phyloP scores from a whole-genome alignment of 2,888 invertebrate genomes.

The Capitulum mitella region DNA sequence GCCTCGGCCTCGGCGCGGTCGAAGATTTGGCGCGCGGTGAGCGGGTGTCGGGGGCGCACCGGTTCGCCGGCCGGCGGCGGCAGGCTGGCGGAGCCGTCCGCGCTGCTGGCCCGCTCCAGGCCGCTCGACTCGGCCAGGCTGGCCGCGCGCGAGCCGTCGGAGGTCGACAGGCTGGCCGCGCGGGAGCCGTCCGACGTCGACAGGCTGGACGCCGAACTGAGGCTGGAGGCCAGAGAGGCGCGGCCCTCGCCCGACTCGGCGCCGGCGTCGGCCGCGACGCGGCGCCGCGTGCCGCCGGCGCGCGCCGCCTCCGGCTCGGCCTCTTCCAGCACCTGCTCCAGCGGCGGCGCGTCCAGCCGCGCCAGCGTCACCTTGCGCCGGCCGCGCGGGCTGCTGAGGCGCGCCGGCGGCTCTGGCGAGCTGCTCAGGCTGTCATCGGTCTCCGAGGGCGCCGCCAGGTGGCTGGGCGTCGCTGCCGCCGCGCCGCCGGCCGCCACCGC shows the following conservation, averaged over 20 bases:
- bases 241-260: background rate
- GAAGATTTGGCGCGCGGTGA: background rate
- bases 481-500: too few species aligned
- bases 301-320: background rate
- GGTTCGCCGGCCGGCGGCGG: too few species aligned
- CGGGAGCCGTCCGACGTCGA: conserved; percentile 1
- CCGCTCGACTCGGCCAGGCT: background rate
- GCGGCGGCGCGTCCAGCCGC: background rate
- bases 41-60: background rate
- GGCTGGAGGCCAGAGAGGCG: conserved; percentile 1
- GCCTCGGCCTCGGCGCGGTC: conserved; percentile 4
- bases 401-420: conserved; percentile 23
- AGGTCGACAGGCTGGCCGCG: too few species aligned
- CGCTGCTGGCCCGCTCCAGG: background rate
- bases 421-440: conserved; percentile 24
- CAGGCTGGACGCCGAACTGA: conserved; percentile 12
- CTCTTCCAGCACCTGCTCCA: conserved; percentile 24
- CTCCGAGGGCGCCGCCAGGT: conserved; percentile 27
- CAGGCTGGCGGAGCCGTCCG: background rate
- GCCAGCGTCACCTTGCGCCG: conserved; percentile 9
- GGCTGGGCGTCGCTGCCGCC: background rate
- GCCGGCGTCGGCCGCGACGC: background rate
- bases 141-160: background rate
- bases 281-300: too few species aligned
- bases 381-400: conserved; percentile 12